Conservation (phyloP, 1,140 invertebrate species). For the Anastrepha ludens region DNA sequence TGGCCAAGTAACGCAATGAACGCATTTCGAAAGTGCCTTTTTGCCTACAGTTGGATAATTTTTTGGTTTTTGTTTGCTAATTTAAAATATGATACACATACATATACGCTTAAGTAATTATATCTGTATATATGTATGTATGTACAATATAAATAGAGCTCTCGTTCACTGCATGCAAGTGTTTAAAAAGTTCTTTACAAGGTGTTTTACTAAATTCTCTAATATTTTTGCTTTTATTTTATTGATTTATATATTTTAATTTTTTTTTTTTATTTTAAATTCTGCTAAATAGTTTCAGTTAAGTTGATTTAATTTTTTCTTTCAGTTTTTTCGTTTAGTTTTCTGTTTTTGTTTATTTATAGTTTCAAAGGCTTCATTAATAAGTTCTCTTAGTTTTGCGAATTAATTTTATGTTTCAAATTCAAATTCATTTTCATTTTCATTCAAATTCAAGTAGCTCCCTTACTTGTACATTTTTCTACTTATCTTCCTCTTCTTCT, state of each 20-base stretch:
- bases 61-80: background rate
- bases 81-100: background rate
- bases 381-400: constrained; percentile 69
- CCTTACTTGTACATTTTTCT: background rate
- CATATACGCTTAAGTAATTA: constrained; percentile 1
- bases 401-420: constrained; percentile 41
- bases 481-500: background rate
- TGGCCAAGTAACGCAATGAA: constrained; percentile 47
- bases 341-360: constrained; percentile 49
- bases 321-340: background rate
- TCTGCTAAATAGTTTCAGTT: constrained; percentile 43
- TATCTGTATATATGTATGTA: constrained; percentile 42
- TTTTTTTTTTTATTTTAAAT: constrained; percentile 45
- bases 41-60: constrained; percentile 15
- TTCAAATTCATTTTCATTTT: background rate
- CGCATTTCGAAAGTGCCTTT: constrained; percentile 6
- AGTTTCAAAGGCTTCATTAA: constrained; percentile 71
- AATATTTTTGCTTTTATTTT: background rate
- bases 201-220: constrained; percentile 44
- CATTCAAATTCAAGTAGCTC: constrained; percentile 33
- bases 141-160: constrained; percentile 43
- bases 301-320: constrained; percentile 35
- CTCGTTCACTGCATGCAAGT: constrained; percentile 45
- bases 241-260: constrained; percentile 43
- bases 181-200: constrained; percentile 47